Evolutionary conservation across 1,140 invertebrate genomes (phyloP).

Genomic region (Solenopsis invicta): DNA sequence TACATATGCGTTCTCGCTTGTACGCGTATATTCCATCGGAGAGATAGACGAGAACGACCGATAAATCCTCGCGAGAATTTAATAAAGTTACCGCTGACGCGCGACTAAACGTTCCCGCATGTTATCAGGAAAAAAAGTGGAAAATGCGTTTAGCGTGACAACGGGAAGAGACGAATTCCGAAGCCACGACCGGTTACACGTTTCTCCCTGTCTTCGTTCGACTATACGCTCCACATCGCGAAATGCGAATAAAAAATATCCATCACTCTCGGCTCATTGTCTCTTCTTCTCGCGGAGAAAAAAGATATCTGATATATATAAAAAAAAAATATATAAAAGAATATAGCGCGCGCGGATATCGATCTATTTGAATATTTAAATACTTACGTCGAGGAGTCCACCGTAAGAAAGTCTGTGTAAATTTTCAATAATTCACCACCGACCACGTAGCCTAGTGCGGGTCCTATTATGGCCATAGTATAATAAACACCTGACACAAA

Average conservation of each 20-base stretch:
- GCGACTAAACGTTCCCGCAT: conserved; percentile 50
- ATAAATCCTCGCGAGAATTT: conserved; percentile 75
- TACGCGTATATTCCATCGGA: conserved; percentile 20
- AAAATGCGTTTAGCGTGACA: conserved; percentile 66
- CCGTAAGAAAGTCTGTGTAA: conserved; percentile 91
- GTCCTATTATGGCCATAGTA: conserved; percentile 93
- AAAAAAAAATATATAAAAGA: not conserved
- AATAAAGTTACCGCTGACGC: conserved; percentile 73
- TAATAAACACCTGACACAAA: conserved; percentile 90
- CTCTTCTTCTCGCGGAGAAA: not conserved
- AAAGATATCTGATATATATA: conserved; percentile 24
- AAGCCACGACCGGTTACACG: conserved; percentile 44
- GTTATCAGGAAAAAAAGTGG: conserved; percentile 17
- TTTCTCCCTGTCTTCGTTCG: conserved; percentile 46
- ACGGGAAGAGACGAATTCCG: conserved; percentile 66
- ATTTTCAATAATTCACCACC: conserved; percentile 92
- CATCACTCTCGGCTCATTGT: not conserved
- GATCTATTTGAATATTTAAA: not conserved
- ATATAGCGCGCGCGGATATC: not conserved
- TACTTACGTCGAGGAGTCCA: conserved; percentile 90
- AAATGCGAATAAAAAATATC: conserved; percentile 9
- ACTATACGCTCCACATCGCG: not conserved
- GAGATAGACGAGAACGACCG: conserved; percentile 69
- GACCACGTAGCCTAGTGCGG: conserved; percentile 93
- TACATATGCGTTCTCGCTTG: not conserved